Base-by-base conservation (phyloP, 2,113 vertebrate genomes). In the Grammomys surdaster region DNA sequence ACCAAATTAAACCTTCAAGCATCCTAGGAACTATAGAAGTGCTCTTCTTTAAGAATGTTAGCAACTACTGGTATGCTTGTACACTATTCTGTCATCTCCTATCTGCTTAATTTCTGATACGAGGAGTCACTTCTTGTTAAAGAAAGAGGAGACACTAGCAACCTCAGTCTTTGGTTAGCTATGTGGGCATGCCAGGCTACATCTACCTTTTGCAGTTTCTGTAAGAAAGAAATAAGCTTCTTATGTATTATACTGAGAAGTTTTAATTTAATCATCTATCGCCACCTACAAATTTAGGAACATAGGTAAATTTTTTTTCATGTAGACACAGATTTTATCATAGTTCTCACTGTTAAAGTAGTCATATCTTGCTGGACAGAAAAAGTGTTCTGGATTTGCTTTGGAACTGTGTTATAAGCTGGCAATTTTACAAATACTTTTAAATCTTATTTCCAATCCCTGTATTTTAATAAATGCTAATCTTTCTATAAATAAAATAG, bases 11-110 rank as follows among this genome's bases (percentile, higher is more conserved):
- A 60, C 10, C 2, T 51, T 84, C 33, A 85, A 31, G 40, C 8
- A 28, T 90, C 26, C 19, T 43, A 67, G 17, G 20, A 11, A 43
- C 33, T 88, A 67, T 43, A 86, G 48, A 73, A 14, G 8, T 73
- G 63, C 86, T 73, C 13, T 95, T 86, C 36, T 43, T 40, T 81
- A 93, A 58, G 20, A 96, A 90, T 85, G 20, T 85, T 84, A 89
- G 70, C 51, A 72, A 22, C 22, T 89, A 65, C 22, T 60, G 2
- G 5, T 60, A n/a, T 85, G 46, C n/a, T 82, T 2, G 5, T 58
- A 24, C 6, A 51, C 28, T 54, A 28, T 48, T 54, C 24, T 46
- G 0, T 7, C 46, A 48, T 69, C 0, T 67, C n/a, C 56, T 28
- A 65, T 22, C 17, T 33, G 43, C 6, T 60, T 91, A 33, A 94